Base-by-base conservation (phyloP, 2,888 invertebrate species). In the Caenorhabditis sp. region DNA sequence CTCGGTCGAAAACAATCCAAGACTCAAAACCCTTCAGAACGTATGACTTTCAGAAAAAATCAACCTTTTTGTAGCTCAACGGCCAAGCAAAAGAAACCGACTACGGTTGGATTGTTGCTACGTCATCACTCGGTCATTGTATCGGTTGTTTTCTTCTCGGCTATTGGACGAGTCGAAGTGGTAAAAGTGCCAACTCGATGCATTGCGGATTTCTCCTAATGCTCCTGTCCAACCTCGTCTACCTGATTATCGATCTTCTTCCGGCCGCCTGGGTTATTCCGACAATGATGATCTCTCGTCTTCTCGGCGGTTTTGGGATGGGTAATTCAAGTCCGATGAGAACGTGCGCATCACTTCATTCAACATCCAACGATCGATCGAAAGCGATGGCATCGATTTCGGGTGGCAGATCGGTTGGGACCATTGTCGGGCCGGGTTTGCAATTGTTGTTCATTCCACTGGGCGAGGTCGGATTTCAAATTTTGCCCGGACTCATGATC, bases 51-150 rank as follows among this genome's bases (percentile, higher is more conserved):
- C n/a, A n/a, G n/a, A n/a, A n/a, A n/a, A n/a, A n/a, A n/a, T n/a
- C 10, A 6, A 6, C 31, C 4, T 31, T 6, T 31, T 31, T 31
- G 4, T 31, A 31, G 31, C 31, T 31, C 31, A 31, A 31, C 10
- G 31, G 5, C 4, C 31, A 31, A 31, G 31, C 31, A 4, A 72
- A 61, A 0, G 72, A 67, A 27, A 50, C 67, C 1, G 67, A 72
- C 19, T 72, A 67, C 27, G 72, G 72, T 10, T 72, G 63, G 64
- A 68, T 72, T 31, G 63, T 72, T 67, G 64, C 72, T 4, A 72
- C 72, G 17, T 67, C 72, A 19, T 67, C 67, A 64, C 50, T 72
- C 3, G 72, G 72, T 2, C 72, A 72, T 58, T 72, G 72, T 49
- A 50, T 72, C 24, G 72, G 72, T 51, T 72, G 72, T n/a, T 67